phyloP scores from a whole-genome alignment of 2,113 vertebrate genomes.

The Tachuris rubrigastra region DNA sequence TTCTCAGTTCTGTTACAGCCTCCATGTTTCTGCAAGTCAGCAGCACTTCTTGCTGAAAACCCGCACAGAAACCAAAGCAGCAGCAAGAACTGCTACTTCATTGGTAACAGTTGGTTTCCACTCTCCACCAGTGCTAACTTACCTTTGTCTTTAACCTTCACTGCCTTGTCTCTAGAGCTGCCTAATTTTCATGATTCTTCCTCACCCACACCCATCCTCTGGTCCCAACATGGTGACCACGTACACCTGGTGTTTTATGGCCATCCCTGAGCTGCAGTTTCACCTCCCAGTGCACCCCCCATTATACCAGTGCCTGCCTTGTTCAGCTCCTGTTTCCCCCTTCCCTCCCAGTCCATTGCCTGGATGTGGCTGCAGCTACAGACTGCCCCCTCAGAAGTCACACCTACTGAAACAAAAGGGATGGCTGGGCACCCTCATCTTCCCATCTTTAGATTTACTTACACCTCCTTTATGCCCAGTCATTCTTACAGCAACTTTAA shows the following conservation, averaged over 20 bases:
- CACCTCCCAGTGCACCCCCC: no score
- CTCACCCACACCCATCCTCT: not conserved
- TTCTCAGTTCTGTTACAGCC: not conserved
- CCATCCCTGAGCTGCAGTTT: not conserved
- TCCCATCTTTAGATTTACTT: not conserved
- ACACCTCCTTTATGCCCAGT: not conserved
- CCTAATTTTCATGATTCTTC: not conserved
- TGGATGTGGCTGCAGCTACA: accelerated
- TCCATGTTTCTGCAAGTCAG: not conserved
- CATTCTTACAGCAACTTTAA: not conserved
- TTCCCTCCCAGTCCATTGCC: not conserved
- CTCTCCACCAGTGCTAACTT: not conserved
- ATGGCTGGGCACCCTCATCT: not conserved
- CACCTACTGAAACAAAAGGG: not conserved
- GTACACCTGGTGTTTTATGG: not conserved
- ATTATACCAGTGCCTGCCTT: not conserved
- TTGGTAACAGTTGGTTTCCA: not conserved
- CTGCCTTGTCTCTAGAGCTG: not conserved
- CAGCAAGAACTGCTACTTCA: not conserved
- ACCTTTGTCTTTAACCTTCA: not conserved
- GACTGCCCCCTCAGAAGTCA: not conserved
- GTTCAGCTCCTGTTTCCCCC: not conserved
- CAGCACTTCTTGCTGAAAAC: not conserved
- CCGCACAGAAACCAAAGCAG: not conserved
- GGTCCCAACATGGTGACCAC: not conserved